Evolutionary conservation across 2,888 invertebrate genomes (phyloP).

Genomic region (Pogonocherus hispidulus): DNA sequence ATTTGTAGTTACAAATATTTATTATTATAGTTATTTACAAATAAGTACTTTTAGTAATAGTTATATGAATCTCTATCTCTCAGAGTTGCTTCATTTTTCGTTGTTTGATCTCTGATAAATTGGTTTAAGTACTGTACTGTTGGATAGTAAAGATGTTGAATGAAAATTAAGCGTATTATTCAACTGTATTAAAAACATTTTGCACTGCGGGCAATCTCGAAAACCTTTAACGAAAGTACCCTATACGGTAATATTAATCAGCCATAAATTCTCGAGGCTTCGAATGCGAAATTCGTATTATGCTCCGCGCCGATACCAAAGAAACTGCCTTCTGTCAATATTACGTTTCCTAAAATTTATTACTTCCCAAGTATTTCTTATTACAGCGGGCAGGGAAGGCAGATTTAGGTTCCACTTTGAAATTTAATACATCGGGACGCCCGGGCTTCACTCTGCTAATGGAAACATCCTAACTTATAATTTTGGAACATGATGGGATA

Average conservation of each 20-base stretch:
- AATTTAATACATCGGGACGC: constrained; percentile 28
- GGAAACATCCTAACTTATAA: constrained; percentile 13
- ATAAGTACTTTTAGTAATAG: no score
- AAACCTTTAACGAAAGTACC: neutral
- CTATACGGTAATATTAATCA: constrained; percentile 4
- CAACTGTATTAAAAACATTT: no score
- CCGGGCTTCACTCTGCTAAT: constrained; percentile 21
- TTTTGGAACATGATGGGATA: neutral
- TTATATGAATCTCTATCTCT: no score
- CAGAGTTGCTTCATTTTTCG: no score
- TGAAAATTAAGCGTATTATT: no score
- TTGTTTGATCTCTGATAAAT: no score
- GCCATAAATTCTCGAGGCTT: neutral
- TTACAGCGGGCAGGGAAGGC: constrained; percentile 27
- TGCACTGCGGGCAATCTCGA: no score
- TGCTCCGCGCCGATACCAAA: constrained; percentile 12
- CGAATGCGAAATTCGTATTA: constrained; percentile 7
- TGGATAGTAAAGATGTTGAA: no score
- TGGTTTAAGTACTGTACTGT: no score
- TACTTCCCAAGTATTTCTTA: constrained; percentile 35
- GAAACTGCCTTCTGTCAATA: constrained; percentile 24
- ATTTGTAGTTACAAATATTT: no score
- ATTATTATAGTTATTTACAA: no score
- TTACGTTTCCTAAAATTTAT: constrained; percentile 30
- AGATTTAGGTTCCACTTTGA: constrained; percentile 32